Evolutionary conservation across 2,797 vertebrate species (phyloP), one percentile per base, ranked within the genome.

Genomic region (Karalla daura): DNA sequence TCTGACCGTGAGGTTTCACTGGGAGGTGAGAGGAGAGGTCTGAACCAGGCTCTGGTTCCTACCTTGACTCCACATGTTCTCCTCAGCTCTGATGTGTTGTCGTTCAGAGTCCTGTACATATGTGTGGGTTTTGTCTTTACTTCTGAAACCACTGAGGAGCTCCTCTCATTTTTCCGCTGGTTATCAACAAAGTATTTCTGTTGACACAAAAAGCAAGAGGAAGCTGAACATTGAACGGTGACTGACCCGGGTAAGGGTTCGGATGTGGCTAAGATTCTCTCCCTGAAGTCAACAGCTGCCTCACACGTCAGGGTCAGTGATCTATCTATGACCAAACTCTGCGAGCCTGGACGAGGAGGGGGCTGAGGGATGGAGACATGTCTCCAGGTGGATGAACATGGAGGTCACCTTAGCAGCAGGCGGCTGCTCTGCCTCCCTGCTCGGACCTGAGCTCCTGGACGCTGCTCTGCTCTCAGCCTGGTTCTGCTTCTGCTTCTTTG

Each of bases 401-500:
- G n/a, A n/a, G n/a, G n/a, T n/a, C 28, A 84, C 85, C 84, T 86
- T 90, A 43, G 70, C 51, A 59, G 47, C 40, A 18, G 58, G 39
- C 44, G 41, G 25, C 65, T 68, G 78, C 12, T 86, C 69, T 2
- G 61, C 55, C 9, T 44, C 9, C 1, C 28, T n/a, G 30, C 35
- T 86, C 81, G 24, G 84, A 86, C 40, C 36, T 61, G 63, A 28
- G 86, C 43, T 91, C 91, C 7, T 27, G 56, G 61, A 24, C 78
- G 27, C 90, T 93, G 9, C 85, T 90, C 35, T 92, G 91, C n/a
- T n/a, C n/a, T n/a, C 17, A 37, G 70, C 9, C 95, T 95, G 83
- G 81, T 90, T 47, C 91, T 91, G 62, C 85, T 93, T 90, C 91
- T 95, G 70, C 55, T 63, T 80, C 17, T 70, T 80, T 17, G 27